A percentile compares a stretch with the other conserved stretches of the same genome.
Evolutionary conservation across 2,797 vertebrate species (phyloP).

Genomic region (Macroramphosus scolopax): DNA sequence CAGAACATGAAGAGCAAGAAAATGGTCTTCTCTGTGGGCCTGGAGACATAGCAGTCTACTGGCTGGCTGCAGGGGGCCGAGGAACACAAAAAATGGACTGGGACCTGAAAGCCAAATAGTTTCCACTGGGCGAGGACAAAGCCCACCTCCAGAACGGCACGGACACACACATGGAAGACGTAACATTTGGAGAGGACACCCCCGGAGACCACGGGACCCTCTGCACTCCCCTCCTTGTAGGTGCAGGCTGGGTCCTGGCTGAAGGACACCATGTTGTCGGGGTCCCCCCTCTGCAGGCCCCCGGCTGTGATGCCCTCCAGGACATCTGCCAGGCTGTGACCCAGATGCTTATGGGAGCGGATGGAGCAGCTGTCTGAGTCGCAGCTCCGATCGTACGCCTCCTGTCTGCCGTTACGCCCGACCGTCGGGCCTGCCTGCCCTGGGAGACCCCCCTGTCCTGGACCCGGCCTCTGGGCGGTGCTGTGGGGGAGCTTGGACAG

Average conservation of each 20-base stretch:
- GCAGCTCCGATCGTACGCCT: conserved; percentile 71
- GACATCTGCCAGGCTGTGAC: conserved; percentile 71
- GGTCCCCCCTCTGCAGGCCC: conserved; percentile 26
- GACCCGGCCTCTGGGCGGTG: conserved; percentile 34
- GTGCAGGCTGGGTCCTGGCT: conserved; percentile 30
- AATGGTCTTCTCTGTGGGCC: conserved; percentile 94
- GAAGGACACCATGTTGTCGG: conserved; percentile 22
- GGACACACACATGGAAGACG: conserved; percentile 86
- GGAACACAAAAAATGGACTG: conserved; percentile 83
- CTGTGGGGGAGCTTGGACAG: conserved; percentile 79
- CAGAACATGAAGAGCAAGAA: conserved; percentile 96
- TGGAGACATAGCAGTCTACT: conserved; percentile 94
- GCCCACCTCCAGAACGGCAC: conserved; percentile 85
- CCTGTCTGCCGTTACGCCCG: conserved; percentile 24
- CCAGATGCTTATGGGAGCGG: conserved; percentile 73
- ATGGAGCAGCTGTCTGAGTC: conserved; percentile 85
- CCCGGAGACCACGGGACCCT: conserved; percentile 33
- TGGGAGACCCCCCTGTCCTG: not conserved
- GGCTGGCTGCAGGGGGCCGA: conserved; percentile 85
- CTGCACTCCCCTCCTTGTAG: conserved; percentile 13
- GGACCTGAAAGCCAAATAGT: conserved; percentile 91
- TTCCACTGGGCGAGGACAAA: conserved; percentile 93
- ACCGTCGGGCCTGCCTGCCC: conserved; percentile 48
- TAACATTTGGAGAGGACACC: conserved; percentile 88
- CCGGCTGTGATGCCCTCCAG: conserved; percentile 66